These are phyloP conservation scores for Chaenodraco wilsoni DNA, from an alignment of 2,797 vertebrate species.

Conservation along the genomic window DNA sequence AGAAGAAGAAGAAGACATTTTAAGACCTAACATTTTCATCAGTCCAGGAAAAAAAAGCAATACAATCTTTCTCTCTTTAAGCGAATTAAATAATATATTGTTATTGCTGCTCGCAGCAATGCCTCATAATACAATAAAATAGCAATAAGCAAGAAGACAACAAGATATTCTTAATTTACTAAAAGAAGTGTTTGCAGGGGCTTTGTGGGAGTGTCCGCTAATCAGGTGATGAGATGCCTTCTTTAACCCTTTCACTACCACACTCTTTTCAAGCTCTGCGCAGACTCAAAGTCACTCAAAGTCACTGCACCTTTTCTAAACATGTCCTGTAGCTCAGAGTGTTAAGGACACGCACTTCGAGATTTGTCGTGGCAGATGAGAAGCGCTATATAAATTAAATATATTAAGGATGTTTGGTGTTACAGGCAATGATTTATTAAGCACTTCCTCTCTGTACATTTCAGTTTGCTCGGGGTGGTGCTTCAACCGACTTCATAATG, in stretches of 20 bases:
- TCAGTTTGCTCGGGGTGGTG: slow-evolving; percentile 6
- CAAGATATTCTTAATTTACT: slow-evolving; percentile 87
- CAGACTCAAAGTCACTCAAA: slow-evolving; percentile 21
- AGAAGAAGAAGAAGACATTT: no score
- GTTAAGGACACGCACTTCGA: slow-evolving; percentile 10
- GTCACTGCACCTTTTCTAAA: slow-evolving; percentile 28
- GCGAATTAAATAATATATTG: slow-evolving; percentile 91
- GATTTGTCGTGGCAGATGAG: no score
- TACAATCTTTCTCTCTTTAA: slow-evolving; percentile 76
- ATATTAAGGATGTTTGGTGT: slow-evolving; percentile 49
- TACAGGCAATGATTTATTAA: slow-evolving; percentile 47
- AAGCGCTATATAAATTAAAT: no score
- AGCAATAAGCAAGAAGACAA: slow-evolving; percentile 85
- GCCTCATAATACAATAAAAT: slow-evolving; percentile 82
- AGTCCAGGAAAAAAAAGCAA: slow-evolving; percentile 65
- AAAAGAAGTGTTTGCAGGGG: slow-evolving; percentile 68
- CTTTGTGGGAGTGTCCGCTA: slow-evolving; percentile 34
- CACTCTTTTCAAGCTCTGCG: slow-evolving; percentile 22
- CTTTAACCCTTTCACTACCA: slow-evolving; percentile 46
- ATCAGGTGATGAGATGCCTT: slow-evolving; percentile 45
- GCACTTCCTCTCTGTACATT: slow-evolving; percentile 18
- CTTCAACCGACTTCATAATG: slow-evolving; percentile 5
- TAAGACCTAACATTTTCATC: slow-evolving; percentile 63
- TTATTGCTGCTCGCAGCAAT: slow-evolving; percentile 96
- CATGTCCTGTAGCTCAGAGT: slow-evolving; percentile 28